Evolutionary conservation across 2,888 invertebrate species (phyloP).

Genomic region (Lepeophtheirus nordmannii): DNA sequence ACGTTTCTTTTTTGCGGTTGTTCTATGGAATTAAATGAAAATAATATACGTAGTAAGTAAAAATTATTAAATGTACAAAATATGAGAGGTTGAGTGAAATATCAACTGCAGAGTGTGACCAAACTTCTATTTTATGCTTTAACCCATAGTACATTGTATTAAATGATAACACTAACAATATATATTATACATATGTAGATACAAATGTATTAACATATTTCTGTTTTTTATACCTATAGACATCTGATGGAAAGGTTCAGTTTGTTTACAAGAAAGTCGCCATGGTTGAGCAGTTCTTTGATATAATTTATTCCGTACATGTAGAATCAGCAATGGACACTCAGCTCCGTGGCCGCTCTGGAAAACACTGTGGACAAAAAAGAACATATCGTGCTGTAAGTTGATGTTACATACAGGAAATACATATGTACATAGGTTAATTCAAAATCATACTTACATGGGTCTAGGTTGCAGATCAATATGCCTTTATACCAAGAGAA

Average conservation of each 20-base stretch:
- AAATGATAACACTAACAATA: too few relatives aligned
- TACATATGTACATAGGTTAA: neutral
- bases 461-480: slow-evolving; percentile 88
- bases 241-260: slow-evolving; percentile 28
- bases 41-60: too few relatives aligned
- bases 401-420: slow-evolving; percentile 28
- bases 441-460: slow-evolving; percentile 29
- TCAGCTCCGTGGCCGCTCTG: slow-evolving; percentile 58
- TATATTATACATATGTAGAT: too few relatives aligned
- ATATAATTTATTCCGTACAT: slow-evolving; percentile 88
- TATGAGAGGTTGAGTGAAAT: too few relatives aligned
- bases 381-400: slow-evolving; percentile 86
- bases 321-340: slow-evolving; percentile 38
- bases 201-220: too few relatives aligned
- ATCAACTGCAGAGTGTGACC: too few relatives aligned
- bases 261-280: slow-evolving; percentile 70
- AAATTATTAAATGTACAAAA: too few relatives aligned
- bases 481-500: slow-evolving; percentile 85
- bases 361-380: slow-evolving; percentile 93
- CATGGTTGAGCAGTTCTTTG: slow-evolving; percentile 91
- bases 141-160: too few relatives aligned
- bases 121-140: too few relatives aligned
- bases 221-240: slow-evolving; percentile 27
- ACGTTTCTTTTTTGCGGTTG: too few relatives aligned
- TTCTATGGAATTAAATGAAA: too few relatives aligned